A percentile compares a stretch with the other conserved stretches of the same genome.
Conservation (phyloP, 2,888 invertebrate genomes). For the Meghimatium bilineatum region DNA sequence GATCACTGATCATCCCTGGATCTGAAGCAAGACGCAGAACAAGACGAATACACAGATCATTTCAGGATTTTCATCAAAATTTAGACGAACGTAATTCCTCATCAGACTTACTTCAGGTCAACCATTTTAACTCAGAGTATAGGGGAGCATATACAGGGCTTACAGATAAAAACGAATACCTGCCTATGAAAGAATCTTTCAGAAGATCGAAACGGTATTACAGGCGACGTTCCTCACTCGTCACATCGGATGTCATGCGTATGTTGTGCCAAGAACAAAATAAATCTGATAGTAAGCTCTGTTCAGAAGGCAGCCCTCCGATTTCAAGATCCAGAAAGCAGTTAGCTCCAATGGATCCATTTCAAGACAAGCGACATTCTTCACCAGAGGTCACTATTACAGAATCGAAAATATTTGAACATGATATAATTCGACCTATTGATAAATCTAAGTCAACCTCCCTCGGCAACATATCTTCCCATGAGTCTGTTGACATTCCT, state of each 20-base stretch:
- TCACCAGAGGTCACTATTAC: slow-evolving; percentile 57
- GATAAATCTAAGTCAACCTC: slow-evolving; percentile 39
- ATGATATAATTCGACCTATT: slow-evolving; percentile 43
- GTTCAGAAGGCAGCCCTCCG: slow-evolving; percentile 42
- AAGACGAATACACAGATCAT: slow-evolving; percentile 47
- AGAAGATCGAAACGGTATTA: slow-evolving; percentile 61
- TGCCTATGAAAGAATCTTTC: slow-evolving; percentile 54
- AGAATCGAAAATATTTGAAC: slow-evolving; percentile 51
- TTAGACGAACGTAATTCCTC: slow-evolving; percentile 22
- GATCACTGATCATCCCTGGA: slow-evolving; percentile 41
- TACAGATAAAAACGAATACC: slow-evolving; percentile 53
- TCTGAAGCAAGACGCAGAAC: slow-evolving; percentile 31
- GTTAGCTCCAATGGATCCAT: slow-evolving; percentile 47
- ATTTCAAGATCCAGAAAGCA: slow-evolving; percentile 53
- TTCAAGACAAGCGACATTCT: slow-evolving; percentile 61
- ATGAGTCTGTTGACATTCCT: slow-evolving; percentile 32
- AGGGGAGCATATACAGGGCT: slow-evolving; percentile 41
- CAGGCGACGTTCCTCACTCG: slow-evolving; percentile 66
- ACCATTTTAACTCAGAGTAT: slow-evolving; percentile 35
- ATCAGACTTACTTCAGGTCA: slow-evolving; percentile 31
- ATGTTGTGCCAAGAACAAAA: slow-evolving; percentile 42
- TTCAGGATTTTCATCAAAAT: slow-evolving; percentile 46
- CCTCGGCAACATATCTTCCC: slow-evolving; percentile 8
- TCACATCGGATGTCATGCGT: slow-evolving; percentile 49
- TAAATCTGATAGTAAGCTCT: slow-evolving; percentile 16